Conservation (phyloP, 2,888 invertebrate species). For the Synanthedon andrenaeformis region DNA sequence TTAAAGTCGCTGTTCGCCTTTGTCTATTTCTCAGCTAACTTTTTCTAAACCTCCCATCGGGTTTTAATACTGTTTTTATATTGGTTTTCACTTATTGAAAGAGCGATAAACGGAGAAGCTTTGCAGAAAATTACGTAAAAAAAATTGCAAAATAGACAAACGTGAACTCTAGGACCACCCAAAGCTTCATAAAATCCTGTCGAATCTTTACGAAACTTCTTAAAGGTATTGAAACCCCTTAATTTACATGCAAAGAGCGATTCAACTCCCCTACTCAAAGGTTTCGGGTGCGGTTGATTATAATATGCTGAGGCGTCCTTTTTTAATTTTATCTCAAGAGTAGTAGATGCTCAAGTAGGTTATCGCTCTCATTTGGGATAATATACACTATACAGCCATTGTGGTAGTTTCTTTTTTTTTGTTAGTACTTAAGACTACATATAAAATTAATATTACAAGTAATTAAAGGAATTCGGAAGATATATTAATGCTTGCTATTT, state of each 20-base stretch:
- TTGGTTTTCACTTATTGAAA: too few species aligned
- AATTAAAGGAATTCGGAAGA: too few species aligned
- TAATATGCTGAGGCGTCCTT: conserved; percentile 25
- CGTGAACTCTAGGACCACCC: too few species aligned
- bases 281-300: conserved; percentile 27
- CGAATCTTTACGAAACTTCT: background rate
- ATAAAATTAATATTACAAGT: background rate
- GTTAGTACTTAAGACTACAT: background rate
- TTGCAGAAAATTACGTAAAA: too few species aligned
- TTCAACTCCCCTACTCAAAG: conserved; percentile 32
- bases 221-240: conserved; percentile 9
- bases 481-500: too few species aligned
- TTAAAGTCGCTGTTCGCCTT: too few species aligned
- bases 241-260: conserved; percentile 44
- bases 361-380: background rate
- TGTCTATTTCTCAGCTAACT: too few species aligned
- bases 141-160: too few species aligned
- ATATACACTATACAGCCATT: background rate
- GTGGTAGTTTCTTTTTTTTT: background rate
- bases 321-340: conserved; percentile 8
- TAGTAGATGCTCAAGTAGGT: background rate
- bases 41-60: too few species aligned
- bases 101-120: too few species aligned
- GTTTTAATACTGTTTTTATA: too few species aligned
- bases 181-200: background rate